phyloP scores from a whole-genome alignment of 2,888 invertebrate genomes.

The Lochmaea crataegi region DNA sequence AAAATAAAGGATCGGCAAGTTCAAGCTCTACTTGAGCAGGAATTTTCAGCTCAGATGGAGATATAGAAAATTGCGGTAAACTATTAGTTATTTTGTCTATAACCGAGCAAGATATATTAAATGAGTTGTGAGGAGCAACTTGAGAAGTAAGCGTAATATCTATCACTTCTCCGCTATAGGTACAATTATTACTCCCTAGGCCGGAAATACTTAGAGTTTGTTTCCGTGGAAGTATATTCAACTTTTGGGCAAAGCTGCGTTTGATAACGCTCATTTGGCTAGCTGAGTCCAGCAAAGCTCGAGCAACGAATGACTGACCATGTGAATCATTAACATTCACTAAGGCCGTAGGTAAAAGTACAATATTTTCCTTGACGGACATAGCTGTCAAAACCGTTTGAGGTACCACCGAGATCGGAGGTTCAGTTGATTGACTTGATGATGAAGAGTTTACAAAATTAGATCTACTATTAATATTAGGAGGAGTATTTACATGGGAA shows the following conservation, averaged over 20 bases:
- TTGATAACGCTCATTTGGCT: neutral
- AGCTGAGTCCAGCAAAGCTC: too few species aligned
- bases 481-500: too few species aligned
- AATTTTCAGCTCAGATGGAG: too few species aligned
- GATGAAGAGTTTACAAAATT: neutral
- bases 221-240: constrained; percentile 1
- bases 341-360: too few species aligned
- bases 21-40: too few species aligned
- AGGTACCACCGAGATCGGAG: neutral
- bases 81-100: neutral
- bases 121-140: neutral
- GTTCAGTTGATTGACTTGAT: too few species aligned
- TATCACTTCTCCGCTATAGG: neutral
- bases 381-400: neutral
- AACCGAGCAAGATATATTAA: neutral
- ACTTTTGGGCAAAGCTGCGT: neutral
- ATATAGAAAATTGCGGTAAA: too few species aligned
- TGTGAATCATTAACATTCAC: too few species aligned
- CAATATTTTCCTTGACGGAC: too few species aligned
- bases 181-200: neutral
- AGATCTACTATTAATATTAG: neutral
- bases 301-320: too few species aligned
- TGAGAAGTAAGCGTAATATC: neutral
- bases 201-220: neutral
- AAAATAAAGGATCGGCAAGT: neutral